Percentiles rank a stretch among this genome's conserved stretches.
Evolutionary conservation across 2,113 vertebrate species (phyloP).

Genomic region (Tamias sibiricus): DNA sequence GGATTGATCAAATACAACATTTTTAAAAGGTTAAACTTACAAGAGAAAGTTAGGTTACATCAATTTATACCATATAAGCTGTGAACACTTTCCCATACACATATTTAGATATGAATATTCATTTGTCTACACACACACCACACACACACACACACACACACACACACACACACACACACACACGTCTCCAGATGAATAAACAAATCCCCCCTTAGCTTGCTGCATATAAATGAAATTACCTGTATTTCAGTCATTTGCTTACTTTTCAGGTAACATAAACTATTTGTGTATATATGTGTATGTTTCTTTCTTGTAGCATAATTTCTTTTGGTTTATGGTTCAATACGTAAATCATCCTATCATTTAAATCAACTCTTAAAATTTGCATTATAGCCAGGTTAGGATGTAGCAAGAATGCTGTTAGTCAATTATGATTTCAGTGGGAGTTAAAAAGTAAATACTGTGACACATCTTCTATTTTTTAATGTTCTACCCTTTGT

Average conservation of each 20-base stretch:
- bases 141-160: too few relatives aligned
- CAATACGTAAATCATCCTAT: neutral
- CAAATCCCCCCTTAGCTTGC: neutral
- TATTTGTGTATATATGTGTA: neutral
- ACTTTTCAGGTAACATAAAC: conserved; percentile 10
- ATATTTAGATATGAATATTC: neutral
- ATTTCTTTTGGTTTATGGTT: conserved; percentile 7
- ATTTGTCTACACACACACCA: neutral
- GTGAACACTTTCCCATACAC: neutral
- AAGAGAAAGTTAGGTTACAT: neutral
- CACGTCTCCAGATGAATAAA: neutral
- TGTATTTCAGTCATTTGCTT: neutral
- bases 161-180: too few relatives aligned
- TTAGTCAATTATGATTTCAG: neutral
- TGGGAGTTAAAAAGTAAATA: conserved; percentile 38
- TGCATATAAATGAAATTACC: neutral
- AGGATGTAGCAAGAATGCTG: neutral
- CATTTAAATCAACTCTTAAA: neutral
- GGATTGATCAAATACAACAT: conserved; percentile 30
- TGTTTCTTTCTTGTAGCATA: neutral
- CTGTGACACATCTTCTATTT: neutral
- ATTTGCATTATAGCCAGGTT: neutral
- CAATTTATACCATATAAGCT: neutral
- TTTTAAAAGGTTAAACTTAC: neutral
- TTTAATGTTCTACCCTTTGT: neutral